Evolutionary conservation across 30 jellyfish, hydroid and myxozoan genomes (phyloP), one percentile per base, ranked within the genome.

Genomic region (Aurelia sp.): DNA sequence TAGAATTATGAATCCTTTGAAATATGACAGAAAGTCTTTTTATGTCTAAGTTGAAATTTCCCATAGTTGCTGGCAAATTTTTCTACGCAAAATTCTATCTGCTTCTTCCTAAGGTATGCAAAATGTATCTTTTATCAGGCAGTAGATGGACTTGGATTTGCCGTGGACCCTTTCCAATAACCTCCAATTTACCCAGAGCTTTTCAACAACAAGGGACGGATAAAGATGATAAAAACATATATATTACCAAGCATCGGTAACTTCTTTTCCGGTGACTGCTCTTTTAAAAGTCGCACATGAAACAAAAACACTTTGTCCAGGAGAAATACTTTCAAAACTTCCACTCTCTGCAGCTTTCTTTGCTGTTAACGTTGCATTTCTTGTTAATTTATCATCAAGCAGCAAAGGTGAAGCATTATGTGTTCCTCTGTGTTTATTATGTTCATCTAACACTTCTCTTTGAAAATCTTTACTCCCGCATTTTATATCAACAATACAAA

Each of bases 251-350:
- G 91, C 91, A 33, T 82, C 91, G 4, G 91, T 68, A 0, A 82
- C 91, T 35, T 82, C 91, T 40, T 82, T 69, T 3, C 91, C 91
- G 30, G 77, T 82, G 27, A 82, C 91, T 58, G 57, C 91, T 52
- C 91, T 71, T 69, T 82, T 82, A 65, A 82, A 82, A 10, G 91
- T 82, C 23, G 91, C 91, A 82, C 91, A 82, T 4, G 91, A 82
- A 23, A 71, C 85, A 40, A 82, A 70, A 20, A 82, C 91, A 59
- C 91, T 82, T 31, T 82, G 85, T 0, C 91, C 91, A 19, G 91
- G 91, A 10, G 91, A 68, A 55, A 82, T 82, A 62, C 71, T 70
- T 16, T 82, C 91, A 60, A 82, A 82, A 41, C 53, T 37, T 10
- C 92, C 96, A 37, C 69, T 79, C 20, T 80, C 74, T 48, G 97